These are phyloP conservation scores for Heliocidaris tuberculata DNA, from an alignment of 35 echinoderm and acorn worm genomes.

Conservation along the genomic window DNA sequence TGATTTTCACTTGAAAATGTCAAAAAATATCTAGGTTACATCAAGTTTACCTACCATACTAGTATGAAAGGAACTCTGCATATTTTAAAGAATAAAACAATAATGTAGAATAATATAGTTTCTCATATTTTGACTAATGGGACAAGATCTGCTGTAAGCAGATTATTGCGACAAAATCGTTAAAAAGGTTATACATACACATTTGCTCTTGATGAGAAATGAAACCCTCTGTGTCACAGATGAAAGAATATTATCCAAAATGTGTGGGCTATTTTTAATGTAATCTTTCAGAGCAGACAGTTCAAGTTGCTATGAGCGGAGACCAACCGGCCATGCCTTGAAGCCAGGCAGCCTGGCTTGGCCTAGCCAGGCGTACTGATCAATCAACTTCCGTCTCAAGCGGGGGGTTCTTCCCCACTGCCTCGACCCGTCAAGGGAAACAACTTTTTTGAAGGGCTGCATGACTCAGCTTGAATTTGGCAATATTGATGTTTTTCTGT, in stretches of 20 bases:
- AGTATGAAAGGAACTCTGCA: no score
- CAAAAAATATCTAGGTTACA: no score
- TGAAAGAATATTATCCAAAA: not conserved
- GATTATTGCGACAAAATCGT: no score
- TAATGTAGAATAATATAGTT: no score
- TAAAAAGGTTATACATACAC: not conserved
- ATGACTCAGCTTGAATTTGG: conserved; percentile 10
- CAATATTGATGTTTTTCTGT: not conserved
- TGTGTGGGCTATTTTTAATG: conserved; percentile 9
- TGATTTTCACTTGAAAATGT: no score
- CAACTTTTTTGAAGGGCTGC: not conserved
- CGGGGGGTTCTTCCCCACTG: not conserved
- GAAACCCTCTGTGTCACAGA: not conserved
- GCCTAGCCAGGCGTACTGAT: not conserved
- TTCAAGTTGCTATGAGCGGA: not conserved
- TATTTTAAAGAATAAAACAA: no score
- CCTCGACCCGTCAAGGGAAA: not conserved
- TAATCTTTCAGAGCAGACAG: not conserved
- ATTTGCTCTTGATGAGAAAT: not conserved
- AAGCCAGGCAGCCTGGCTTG: not conserved
- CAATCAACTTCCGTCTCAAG: conserved; percentile 9
- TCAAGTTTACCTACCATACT: no score
- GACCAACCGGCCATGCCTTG: not conserved
- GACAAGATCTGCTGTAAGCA: no score
- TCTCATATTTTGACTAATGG: no score